Base-by-base conservation (phyloP, 2,888 invertebrate species). In the Patella pellucida region DNA sequence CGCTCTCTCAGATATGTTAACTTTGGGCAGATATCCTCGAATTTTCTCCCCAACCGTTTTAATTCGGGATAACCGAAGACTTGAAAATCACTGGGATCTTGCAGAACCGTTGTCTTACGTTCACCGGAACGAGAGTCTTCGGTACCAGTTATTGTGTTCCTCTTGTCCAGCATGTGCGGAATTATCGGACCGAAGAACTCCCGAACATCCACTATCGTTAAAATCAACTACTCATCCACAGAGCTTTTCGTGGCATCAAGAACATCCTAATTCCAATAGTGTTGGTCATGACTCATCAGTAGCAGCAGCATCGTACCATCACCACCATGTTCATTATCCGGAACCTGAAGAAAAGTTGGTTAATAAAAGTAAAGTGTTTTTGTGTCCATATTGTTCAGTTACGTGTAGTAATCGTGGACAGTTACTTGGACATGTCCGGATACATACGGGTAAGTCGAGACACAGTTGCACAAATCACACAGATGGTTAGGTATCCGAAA, bases 371-470 rank as follows among this genome's bases (percentile, higher is more conserved):
- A 69, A 69, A 51, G 50, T 51, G 19, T 79, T 76, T 70, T 52
- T 23, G 51, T 79, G 79, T 68, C 69, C 77, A 52, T 56, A 75
- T 71, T 79, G 79, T 73, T 19, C 69, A 12, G 75, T 79, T 5
- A 69, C 73, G 11, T 79, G 79, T 68, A 74, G 79, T 68, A 79
- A 79, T 72, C 19, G 79, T 4, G 79, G 79, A 3, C 79, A 79
- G 69, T 71, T 79, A 14, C 70, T 70, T 16, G 79, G 79, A 12
- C 79, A 79, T 62, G 72, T 79, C 11, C 70, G 79, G 16, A 79
- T 77, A 23, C 79, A 79, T 56, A 79, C 79, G 52, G 79, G 79
- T 79, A 41, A n/a, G 76, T 16, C n/a, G 3, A 1, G 41, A 41
- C 9, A 41, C 5, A 5, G 7, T 41, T 9, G 4, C 4, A 41